A percentile compares a stretch with the other conserved stretches of the same genome.
Conservation (phyloP, 2,113 vertebrate species). For the Aepyceros melampus region DNA sequence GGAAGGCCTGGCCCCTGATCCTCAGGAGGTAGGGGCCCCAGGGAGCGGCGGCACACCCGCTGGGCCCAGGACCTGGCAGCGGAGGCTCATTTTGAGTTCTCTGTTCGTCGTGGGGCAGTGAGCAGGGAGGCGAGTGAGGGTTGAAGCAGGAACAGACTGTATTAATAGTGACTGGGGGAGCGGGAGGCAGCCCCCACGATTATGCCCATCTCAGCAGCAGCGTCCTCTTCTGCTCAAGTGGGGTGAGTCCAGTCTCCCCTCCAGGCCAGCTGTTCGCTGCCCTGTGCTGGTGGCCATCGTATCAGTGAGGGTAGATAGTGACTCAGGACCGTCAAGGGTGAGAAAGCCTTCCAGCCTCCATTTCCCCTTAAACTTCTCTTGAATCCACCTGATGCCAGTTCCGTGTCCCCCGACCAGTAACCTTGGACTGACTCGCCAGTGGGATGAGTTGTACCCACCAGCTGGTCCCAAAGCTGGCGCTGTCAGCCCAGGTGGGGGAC, state of each 20-base stretch:
- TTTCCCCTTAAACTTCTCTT: background rate
- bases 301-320: background rate
- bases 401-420: background rate
- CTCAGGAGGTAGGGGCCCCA: background rate
- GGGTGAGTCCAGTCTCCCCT: background rate
- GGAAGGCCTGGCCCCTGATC: slow-evolving; percentile 42
- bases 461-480: background rate
- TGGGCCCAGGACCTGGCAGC: background rate
- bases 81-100: background rate
- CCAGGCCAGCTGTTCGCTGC: background rate
- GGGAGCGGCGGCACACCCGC: background rate
- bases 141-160: too few relatives aligned
- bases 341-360: background rate
- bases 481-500: too few relatives aligned
- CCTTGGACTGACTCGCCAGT: background rate
- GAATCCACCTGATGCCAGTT: background rate
- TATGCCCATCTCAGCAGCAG: background rate
- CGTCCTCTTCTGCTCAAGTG: background rate
- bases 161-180: background rate
- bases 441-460: background rate
- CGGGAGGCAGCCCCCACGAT: accelerated
- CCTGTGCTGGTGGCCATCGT: background rate
- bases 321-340: background rate
- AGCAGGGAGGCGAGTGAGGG: background rate
- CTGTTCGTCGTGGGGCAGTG: accelerated